Evolutionary conservation across 2,797 vertebrate species (phyloP), one percentile per base, ranked within the genome.

Genomic region (Sebastes wilsoni): DNA sequence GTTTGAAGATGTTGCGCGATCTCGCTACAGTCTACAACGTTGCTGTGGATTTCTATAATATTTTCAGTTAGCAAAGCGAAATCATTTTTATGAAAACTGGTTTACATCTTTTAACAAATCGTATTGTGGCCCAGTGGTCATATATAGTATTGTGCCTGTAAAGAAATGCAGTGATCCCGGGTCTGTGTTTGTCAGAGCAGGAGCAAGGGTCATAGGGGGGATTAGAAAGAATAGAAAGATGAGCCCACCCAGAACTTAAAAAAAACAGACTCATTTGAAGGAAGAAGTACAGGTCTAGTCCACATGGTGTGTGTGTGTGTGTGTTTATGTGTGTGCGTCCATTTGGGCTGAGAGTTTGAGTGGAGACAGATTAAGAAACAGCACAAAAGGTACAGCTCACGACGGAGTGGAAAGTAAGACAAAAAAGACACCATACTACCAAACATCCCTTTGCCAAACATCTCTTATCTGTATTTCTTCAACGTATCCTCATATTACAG

Each of bases 201-300:
- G 77, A 79, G 74, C 70, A 80, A 64, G 34, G 74, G 88, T 88
- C 88, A 90, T 36, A 55, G 72, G 52, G 36, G 62, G 72, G 90
- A 91, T 89, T 85, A 88, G 80, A 68, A 80, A 46, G 55, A 69
- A 75, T 16, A 67, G 80, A 87, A 67, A 76, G 78, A 90, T 85
- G 78, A 90, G 88, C 83, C 90, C 90, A 91, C 87, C 88, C 84
- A 84, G 75, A 65, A 46, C 38, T 77, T 85, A 8, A 64, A 74
- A 84, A 52, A 73, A 87, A 36, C 55, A 84, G 56, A 10, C 46
- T 70, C 61, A 69, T 75, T 68, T 81, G 49, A 82, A 70, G 54
- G 58, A 81, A 67, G 55, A 1, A 72, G 32, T 60, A 55, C 52
- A 71, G 66, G 59, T 73, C 61, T 20, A 9, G 66, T 71, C 42